Percentiles rank a stretch among this genome's conserved stretches.
These are phyloP conservation scores for Listrodromus nycthemerus DNA, from an alignment of 2,888 invertebrate genomes.

Conservation along the genomic window DNA sequence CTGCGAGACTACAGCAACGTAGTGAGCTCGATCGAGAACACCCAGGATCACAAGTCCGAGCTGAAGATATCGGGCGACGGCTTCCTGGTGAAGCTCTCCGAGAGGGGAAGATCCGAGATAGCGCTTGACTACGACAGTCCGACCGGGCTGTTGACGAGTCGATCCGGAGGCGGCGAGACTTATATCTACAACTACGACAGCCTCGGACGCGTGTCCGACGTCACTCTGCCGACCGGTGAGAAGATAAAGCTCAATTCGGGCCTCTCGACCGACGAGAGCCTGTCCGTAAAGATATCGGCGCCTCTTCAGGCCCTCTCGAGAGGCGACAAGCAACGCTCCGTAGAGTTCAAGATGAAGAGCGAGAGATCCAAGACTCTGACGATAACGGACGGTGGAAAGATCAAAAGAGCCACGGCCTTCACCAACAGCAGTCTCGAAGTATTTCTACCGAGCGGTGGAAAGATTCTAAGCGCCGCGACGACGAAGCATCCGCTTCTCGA, in stretches of 20 bases:
- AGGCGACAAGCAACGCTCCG: conserved; percentile 85
- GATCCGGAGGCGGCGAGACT: conserved; percentile 94
- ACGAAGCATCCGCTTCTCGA: conserved; percentile 93
- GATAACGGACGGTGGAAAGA: conserved; percentile 89
- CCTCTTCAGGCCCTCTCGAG: conserved; percentile 87
- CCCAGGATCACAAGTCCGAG: conserved; percentile 96
- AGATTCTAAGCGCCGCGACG: conserved; percentile 91
- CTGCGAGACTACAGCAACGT: conserved; percentile 96
- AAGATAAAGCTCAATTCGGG: conserved; percentile 92
- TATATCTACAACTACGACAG: conserved; percentile 96
- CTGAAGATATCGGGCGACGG: conserved; percentile 97
- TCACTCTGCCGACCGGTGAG: conserved; percentile 96
- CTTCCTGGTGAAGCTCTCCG: conserved; percentile 93
- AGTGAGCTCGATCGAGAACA: conserved; percentile 97
- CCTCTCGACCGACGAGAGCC: conserved; percentile 91
- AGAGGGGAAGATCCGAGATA: conserved; percentile 95
- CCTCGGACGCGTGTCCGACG: conserved; percentile 93
- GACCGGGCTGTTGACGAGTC: conserved; percentile 93
- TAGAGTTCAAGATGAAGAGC: conserved; percentile 88
- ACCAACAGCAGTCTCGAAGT: conserved; percentile 92
- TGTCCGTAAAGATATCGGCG: conserved; percentile 90
- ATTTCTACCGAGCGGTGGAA: conserved; percentile 90
- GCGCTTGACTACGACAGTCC: conserved; percentile 96
- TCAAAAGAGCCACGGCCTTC: conserved; percentile 91
- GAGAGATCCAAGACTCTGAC: conserved; percentile 89